Percentiles rank a stretch among this genome's conserved stretches.
phyloP scores from a whole-genome alignment of 2,888 invertebrate genomes.

The Caenorhabditis parvicauda region DNA sequence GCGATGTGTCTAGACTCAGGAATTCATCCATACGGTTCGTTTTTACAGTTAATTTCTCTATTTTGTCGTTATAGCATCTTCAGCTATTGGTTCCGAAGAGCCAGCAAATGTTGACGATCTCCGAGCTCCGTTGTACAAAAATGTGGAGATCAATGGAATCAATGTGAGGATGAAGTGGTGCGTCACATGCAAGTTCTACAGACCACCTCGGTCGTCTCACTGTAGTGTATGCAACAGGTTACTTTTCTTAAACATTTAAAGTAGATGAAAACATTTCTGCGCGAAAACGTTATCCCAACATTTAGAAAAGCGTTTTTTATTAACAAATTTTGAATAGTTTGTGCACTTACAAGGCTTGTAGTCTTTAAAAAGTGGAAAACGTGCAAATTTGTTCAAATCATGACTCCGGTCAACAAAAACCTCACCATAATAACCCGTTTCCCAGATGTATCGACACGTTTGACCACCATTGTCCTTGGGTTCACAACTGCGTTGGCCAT shows the following conservation, averaged over 20 bases:
- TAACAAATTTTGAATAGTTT: no score
- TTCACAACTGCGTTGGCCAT: constrained; percentile 63
- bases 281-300: no score
- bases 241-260: not conserved
- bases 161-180: constrained; percentile 89
- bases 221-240: constrained; percentile 94
- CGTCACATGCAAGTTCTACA: constrained; percentile 97
- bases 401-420: no score
- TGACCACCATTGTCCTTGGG: constrained; percentile 88
- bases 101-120: constrained; percentile 85
- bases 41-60: not conserved
- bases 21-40: constrained; percentile 33
- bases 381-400: no score
- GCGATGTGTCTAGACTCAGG: constrained; percentile 82
- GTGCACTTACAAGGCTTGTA: no score
- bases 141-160: constrained; percentile 93
- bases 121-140: constrained; percentile 78
- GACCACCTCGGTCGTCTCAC: constrained; percentile 97
- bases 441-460: constrained; percentile 76
- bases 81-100: constrained; percentile 93
- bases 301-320: no score
- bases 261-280: no score
- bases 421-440: no score
- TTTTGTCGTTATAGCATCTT: constrained; percentile 9
- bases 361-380: no score